A percentile compares a stretch with the other conserved stretches of the same genome.
Conservation (phyloP, 2,113 vertebrate genomes). For the Cottus gobio region DNA sequence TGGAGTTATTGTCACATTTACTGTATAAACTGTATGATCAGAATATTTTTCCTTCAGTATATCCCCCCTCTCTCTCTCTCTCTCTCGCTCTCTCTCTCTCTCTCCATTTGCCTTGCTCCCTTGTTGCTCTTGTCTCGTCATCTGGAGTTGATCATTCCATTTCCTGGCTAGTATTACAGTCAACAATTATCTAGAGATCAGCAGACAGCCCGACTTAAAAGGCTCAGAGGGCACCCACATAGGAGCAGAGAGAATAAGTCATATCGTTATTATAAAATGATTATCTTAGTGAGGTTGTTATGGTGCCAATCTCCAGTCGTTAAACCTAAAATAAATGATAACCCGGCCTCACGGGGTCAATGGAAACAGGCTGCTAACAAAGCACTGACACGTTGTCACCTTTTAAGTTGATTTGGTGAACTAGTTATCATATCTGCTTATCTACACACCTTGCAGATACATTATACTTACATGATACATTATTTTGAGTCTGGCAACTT, state of each 20-base stretch:
- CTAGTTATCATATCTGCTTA: background rate
- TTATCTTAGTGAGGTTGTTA: conserved; percentile 72
- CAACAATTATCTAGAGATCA: conserved; percentile 92
- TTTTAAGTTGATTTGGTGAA: too few species aligned
- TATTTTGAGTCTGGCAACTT: background rate
- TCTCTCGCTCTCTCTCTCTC: background rate
- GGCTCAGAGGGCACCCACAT: conserved; percentile 73
- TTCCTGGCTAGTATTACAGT: conserved; percentile 92
- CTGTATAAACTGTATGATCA: background rate
- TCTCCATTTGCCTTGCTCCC: conserved; percentile 8
- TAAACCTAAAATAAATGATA: conserved; percentile 15
- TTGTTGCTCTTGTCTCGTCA: conserved; percentile 77
- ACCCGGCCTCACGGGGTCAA: background rate
- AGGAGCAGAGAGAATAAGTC: conserved; percentile 64
- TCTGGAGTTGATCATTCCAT: conserved; percentile 93
- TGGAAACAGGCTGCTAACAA: background rate
- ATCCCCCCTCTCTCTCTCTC: background rate
- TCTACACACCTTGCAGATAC: background rate
- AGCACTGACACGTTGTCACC: background rate
- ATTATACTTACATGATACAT: background rate
- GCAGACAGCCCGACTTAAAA: conserved; percentile 89
- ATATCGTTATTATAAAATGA: conserved; percentile 82
- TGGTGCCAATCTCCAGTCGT: conserved; percentile 55
- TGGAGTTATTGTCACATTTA: conserved; percentile 5
- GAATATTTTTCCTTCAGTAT: background rate